Evolutionary conservation across 1,140 invertebrate species (phyloP), one percentile per base, ranked within the genome.

Genomic region (Neodiprion virginianus): DNA sequence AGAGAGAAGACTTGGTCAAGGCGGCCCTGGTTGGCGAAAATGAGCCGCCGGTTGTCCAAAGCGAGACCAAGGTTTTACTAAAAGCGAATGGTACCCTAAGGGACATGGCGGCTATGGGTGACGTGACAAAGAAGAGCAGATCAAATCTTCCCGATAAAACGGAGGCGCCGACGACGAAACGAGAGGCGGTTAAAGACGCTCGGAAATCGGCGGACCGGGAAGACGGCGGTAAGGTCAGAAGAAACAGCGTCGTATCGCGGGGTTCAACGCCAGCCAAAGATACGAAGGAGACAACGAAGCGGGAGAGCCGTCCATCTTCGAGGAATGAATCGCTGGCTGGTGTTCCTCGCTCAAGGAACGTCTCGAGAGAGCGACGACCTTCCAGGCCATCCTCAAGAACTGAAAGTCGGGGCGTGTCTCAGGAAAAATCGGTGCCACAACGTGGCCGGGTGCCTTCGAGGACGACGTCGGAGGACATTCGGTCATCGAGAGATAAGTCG

Each of bases 1-100:
- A 91, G 78, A 91, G 90, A 14, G 92, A 93, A 73, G 91, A 93
- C 72, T 83, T 93, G 71, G 92, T 92, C 79, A 88, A 90, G 67
- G 90, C 90, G 5, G 91, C 91, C 5, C 90, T 88, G 76, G 81
- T 81, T 76, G 84, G 83, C 68, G 86, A 82, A 47, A 75, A 78
- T 0, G 79, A 80, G 23, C 47, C 73, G 1, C 76, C 10, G 28
- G 75, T 76, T 2, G 73, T 79, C 8, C 71, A 74, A 0, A 74
- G 73, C 10, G 69, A 76, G 1, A 73, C 17, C 76, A 65, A 47
- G 67, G 23, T 48, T 12, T 48, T 48, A 10, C 23, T 48, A 8
- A 61, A 61, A 17, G 53, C 53, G 7, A 61, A 61, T 17, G 53
- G 53, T 12, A 61, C 53, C 40, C 9, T 11, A 23, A 68, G 48